Evolutionary conservation across 2,113 vertebrate species (phyloP).

Genomic region (Eptesicus fuscus): DNA sequence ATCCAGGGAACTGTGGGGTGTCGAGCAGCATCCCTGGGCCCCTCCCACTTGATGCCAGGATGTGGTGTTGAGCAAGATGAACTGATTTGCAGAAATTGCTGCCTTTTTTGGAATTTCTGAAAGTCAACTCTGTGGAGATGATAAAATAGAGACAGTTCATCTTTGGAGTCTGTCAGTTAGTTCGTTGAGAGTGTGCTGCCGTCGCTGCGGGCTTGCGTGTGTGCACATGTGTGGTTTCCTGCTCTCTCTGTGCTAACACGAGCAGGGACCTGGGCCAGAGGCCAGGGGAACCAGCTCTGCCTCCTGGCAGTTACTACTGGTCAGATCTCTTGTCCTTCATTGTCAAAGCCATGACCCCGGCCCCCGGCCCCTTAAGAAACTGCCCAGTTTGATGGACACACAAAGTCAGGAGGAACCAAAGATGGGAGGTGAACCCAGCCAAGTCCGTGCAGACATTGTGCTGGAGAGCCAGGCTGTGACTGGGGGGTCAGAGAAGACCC

Average conservation of each 20-base stretch:
- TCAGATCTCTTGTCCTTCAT: background rate
- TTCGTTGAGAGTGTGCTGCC: background rate
- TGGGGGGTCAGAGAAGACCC: background rate
- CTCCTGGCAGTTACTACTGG: rapidly evolving
- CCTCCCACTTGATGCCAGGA: background rate
- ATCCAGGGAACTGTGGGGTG: background rate
- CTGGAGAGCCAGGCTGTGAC: background rate
- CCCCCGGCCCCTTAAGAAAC: background rate
- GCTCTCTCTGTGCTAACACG: background rate
- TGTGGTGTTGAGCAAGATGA: background rate
- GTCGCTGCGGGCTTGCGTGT: background rate
- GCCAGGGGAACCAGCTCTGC: background rate
- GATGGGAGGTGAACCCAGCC: background rate
- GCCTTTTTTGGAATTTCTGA: background rate
- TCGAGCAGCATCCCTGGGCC: background rate
- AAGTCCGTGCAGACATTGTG: background rate
- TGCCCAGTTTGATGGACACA: background rate
- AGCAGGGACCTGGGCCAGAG: background rate
- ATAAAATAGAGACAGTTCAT: background rate
- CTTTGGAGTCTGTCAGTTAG: background rate
- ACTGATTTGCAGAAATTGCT: background rate
- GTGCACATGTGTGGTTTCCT: background rate
- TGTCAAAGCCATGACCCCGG: rapidly evolving
- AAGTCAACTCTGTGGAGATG: background rate
- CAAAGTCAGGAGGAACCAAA: background rate